Evolutionary conservation across 2,797 vertebrate species (phyloP), one percentile per base, ranked within the genome.

Genomic region (Cuculus canorus): DNA sequence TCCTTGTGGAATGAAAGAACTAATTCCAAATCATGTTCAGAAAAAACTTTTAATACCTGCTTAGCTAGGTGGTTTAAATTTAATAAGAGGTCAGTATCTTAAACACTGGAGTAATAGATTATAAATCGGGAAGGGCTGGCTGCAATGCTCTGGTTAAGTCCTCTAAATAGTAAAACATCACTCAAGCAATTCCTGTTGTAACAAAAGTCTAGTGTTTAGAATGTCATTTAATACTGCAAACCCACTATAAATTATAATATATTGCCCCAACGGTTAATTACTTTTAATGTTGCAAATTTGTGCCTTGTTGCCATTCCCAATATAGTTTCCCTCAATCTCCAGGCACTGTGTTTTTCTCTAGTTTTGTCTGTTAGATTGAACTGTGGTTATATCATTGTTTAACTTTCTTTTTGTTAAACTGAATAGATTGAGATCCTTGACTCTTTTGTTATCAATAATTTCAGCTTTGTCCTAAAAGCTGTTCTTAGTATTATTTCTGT

Each of bases 211-310:
- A 18, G 28, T 79, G 47, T 41, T 82, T 79, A 78, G 30, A 72
- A 90, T 88, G 56, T 68, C 37, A 69, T 94, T 96, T 93, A 68
- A 88, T 68, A 69, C 5, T 28, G 54, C 33, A 86, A 86, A 90
- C 5, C 13, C 24, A 35, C 37, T 71, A 39, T 77, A 95, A 80
- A 70, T 91, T 71, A 52, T 68, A 13, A 25, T 86, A 13, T 71
- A 65, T 83, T 65, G 41, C 9, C 53, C 57, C 27, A 61, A 71
- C 82, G 53, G 59, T 81, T 92, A 92, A 90, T 93, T 90, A 59
- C 32, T 69, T 90, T 72, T 13, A 50, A 2, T 54, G 30, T 35
- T 82, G 33, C 7, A 69, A 72, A 69, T 65, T 50, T 86, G 47
- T 90, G 33, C 24, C 10, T 59, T 3, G 0, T 88, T 93, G 43